Conservation (phyloP, 2,797 vertebrate species). For the Cyprinella venusta region DNA sequence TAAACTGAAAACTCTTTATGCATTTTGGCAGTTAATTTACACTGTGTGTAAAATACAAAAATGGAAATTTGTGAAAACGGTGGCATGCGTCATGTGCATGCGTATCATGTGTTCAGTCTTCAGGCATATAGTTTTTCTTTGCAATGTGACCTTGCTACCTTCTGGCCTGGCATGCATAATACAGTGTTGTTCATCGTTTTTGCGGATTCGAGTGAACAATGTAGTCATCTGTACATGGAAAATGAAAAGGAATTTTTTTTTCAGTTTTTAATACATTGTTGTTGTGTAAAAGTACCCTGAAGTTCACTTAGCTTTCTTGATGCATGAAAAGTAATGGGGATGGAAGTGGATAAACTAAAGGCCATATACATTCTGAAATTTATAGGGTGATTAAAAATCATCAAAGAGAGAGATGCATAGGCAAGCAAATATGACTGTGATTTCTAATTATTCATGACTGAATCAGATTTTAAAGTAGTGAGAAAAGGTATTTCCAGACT, state of each 20-base stretch:
- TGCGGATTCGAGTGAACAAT: no score
- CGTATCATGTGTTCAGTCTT: no score
- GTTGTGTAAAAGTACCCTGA: not conserved
- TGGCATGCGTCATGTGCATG: no score
- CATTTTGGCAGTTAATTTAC: no score
- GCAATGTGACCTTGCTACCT: no score
- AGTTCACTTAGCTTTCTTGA: not conserved
- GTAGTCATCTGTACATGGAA: no score
- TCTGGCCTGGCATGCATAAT: no score
- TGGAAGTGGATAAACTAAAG: not conserved
- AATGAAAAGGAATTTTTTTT: not conserved
- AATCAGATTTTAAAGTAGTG: not conserved
- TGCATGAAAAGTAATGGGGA: not conserved
- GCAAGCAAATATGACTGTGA: conserved; percentile 20
- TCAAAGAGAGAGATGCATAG: not conserved
- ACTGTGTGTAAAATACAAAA: no score
- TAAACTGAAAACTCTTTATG: no score
- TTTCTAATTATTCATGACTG: conserved; percentile 25
- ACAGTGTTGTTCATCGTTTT: no score
- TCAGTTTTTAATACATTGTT: not conserved
- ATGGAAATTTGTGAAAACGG: no score
- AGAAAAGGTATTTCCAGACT: conserved; percentile 35
- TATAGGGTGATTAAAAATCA: not conserved
- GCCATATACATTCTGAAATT: not conserved
- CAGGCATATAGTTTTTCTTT: no score